Percentiles rank a stretch among this genome's conserved stretches.
Evolutionary conservation across 2,797 vertebrate genomes (phyloP).

Genomic region (Holocentrus rufus): DNA sequence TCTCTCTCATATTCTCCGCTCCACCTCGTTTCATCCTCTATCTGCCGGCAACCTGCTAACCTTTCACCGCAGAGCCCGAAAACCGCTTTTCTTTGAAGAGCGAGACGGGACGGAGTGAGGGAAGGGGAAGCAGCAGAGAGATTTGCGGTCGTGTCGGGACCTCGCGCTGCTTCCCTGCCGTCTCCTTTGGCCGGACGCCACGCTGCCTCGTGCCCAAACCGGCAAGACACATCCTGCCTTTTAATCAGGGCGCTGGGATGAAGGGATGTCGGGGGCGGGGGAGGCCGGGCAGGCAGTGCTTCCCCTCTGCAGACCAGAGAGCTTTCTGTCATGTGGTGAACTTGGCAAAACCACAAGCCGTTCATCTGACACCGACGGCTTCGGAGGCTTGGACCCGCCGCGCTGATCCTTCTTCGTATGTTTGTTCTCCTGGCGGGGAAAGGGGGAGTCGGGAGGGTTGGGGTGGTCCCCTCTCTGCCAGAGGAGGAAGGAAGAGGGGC

Average conservation of each 20-base stretch:
- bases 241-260: conserved; percentile 63
- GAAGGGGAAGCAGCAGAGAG: background rate
- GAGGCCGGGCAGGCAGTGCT: background rate
- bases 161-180: conserved; percentile 35
- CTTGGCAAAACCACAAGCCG: conserved; percentile 61
- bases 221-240: conserved; percentile 50
- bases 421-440: conserved; percentile 52
- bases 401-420: conserved; percentile 42
- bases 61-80: conserved; percentile 46
- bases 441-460: background rate
- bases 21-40: conserved; percentile 39
- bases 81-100: conserved; percentile 50
- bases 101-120: too few relatives aligned
- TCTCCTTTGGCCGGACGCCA: conserved; percentile 52
- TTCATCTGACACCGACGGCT: conserved; percentile 36
- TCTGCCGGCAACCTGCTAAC: conserved; percentile 40
- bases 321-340: conserved; percentile 41
- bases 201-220: conserved; percentile 58
- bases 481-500: conserved; percentile 56
- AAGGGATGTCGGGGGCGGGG: conserved; percentile 8
- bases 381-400: conserved; percentile 6
- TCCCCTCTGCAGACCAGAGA: background rate
- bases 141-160: conserved; percentile 3
- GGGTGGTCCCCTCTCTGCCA: conserved; percentile 5
- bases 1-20: background rate